Evolutionary conservation across 2,888 invertebrate species (phyloP), one percentile per base, ranked within the genome.

Genomic region (Idaea aversata): DNA sequence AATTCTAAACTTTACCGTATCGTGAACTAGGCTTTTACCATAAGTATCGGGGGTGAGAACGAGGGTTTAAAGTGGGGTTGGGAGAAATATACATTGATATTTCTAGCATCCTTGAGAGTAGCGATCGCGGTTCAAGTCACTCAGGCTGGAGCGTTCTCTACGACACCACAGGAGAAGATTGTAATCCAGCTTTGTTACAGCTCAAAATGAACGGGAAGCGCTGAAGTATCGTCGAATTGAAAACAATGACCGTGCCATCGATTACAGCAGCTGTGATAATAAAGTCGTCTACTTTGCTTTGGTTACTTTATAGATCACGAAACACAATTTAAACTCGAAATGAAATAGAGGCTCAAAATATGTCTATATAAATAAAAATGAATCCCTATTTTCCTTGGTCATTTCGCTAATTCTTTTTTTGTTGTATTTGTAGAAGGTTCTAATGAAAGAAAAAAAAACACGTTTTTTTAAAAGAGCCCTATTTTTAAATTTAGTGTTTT

Each of bases 181-280:
- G 81, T 83, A 84, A 87, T 86, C 87, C 83, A 77, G 86, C 88
- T 83, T 82, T 85, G 84, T 86, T 85, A 87, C 82, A 78, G 79
- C 74, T 74, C 73, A 72, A 70, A 70, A 72, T 68, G 71, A 77
- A 78, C 80, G 78, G 78, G 81, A 83, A 83, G 78, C 81, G 81
- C 77, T 81, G 71, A 75, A 80, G 76, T 69, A 73, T 72, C 70
- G 65, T 68, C 61, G 34, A 71, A 63, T 67, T 65, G 67, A 63
- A 68, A 72, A 66, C 69, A 66, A 69, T 34, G 64, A 57, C 64
- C 63, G 38, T 65, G 63, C 47, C 35, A 15, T 57, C 60, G 57
- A 61, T 64, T 64, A 34, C 10, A 47, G 47, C 10, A 47, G 47
- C 47, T 47, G 13, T 47, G 47, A 47, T 13, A 10, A 47, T 47